Evolutionary conservation across 2,888 invertebrate genomes (phyloP).

Genomic region (Drosophila koepferae): DNA sequence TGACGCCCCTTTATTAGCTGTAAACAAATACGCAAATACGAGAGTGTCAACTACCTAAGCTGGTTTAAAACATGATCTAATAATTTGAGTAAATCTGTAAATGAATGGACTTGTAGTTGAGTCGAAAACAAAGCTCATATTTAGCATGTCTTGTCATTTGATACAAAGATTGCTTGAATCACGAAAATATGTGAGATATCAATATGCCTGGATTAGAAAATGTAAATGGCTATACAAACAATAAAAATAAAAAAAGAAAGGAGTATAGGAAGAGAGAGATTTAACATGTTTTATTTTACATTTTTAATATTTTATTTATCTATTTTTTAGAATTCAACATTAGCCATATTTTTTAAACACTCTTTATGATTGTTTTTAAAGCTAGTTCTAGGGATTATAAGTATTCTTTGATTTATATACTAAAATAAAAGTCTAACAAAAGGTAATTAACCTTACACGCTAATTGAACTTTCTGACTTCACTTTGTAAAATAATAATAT

Average conservation of each 20-base stretch:
- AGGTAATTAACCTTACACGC: neutral
- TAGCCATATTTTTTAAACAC: neutral
- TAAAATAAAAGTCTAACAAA: neutral
- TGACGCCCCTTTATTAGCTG: constrained; percentile 40
- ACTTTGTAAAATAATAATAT: neutral
- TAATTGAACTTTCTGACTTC: neutral
- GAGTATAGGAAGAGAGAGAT: neutral
- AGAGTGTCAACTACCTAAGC: constrained; percentile 12
- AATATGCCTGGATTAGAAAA: neutral
- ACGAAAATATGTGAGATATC: neutral
- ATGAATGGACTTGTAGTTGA: neutral
- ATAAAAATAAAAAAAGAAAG: no score
- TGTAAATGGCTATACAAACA: neutral
- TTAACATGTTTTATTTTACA: no score
- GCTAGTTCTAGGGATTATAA: neutral
- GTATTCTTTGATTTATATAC: neutral
- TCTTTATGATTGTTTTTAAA: neutral
- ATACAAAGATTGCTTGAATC: neutral
- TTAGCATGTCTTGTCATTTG: neutral
- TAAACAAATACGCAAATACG: constrained; percentile 38
- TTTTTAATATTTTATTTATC: no score
- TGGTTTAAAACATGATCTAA: neutral
- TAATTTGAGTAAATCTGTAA: neutral
- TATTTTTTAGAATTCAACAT: no score
- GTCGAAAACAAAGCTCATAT: neutral